Evolutionary conservation across 2,113 vertebrate species (phyloP).

Genomic region (Equus quagga): DNA sequence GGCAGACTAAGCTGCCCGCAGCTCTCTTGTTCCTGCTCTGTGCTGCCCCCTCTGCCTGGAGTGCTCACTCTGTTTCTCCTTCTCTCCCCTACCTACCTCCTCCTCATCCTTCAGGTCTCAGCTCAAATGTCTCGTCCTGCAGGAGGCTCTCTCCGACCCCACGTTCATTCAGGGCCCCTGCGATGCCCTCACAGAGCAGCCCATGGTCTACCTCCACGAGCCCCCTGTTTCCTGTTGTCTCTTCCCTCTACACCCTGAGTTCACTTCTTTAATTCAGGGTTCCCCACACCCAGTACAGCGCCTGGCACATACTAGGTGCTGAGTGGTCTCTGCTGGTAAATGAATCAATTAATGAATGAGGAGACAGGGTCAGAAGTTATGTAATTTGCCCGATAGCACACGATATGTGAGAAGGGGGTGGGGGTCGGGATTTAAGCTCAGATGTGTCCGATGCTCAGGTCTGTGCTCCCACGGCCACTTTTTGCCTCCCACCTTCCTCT

Average conservation of each 20-base stretch:
- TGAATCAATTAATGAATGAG: rapidly evolving
- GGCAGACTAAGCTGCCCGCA: rapidly evolving
- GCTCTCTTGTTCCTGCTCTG: background rate
- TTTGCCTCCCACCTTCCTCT: background rate
- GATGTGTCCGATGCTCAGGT: background rate
- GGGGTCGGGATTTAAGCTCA: background rate
- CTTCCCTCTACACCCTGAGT: background rate
- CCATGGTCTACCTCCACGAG: background rate
- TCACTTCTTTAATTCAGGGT: background rate
- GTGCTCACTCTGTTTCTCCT: too few species aligned
- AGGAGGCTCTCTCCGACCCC: too few species aligned
- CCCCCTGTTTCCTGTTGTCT: background rate
- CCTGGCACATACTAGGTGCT: background rate
- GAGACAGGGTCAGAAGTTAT: background rate
- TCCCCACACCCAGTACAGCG: background rate
- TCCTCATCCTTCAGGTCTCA: background rate
- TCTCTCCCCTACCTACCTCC: too few species aligned
- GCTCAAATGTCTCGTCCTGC: background rate
- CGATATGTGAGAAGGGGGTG: background rate
- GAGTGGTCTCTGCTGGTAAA: background rate
- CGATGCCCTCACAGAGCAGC: too few species aligned
- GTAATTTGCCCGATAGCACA: background rate
- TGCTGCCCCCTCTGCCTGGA: background rate
- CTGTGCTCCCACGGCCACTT: background rate
- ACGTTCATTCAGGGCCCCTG: background rate